A percentile compares a stretch with the other conserved stretches of the same genome.
Evolutionary conservation across 2,797 vertebrate species (phyloP).

Genomic region (Anableps anableps): DNA sequence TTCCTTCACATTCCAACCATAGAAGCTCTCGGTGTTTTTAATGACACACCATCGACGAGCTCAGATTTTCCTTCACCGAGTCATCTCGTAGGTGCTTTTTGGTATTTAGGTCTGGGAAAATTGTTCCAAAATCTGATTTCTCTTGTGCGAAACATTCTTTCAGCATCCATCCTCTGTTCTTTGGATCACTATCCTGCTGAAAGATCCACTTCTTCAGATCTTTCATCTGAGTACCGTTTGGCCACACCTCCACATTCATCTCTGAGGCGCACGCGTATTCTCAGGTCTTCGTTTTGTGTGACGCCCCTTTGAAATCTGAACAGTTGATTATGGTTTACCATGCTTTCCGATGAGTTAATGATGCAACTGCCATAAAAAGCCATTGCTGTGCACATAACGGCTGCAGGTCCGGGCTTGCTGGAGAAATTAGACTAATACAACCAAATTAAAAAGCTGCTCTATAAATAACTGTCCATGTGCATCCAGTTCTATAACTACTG

Average conservation of each 20-base stretch:
- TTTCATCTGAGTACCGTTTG: background rate
- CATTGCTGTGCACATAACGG: constrained; percentile 3
- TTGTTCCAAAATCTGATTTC: background rate
- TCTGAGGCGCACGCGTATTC: background rate
- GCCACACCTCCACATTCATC: background rate
- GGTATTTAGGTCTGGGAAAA: constrained; percentile 7
- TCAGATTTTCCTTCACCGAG: background rate
- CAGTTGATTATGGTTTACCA: constrained; percentile 23
- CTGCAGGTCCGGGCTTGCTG: constrained; percentile 15
- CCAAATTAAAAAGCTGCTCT: background rate
- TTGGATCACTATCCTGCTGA: constrained; percentile 16
- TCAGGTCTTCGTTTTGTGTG: background rate
- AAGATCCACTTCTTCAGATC: constrained; percentile 10
- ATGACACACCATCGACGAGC: background rate
- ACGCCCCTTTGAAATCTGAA: constrained; percentile 6
- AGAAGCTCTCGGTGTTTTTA: background rate
- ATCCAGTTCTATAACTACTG: background rate
- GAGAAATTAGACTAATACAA: background rate
- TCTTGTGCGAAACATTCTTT: constrained; percentile 14
- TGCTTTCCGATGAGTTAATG: constrained; percentile 32
- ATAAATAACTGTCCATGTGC: background rate
- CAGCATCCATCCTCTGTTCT: background rate
- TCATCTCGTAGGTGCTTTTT: background rate
- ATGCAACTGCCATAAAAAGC: constrained; percentile 43
- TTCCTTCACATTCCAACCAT: background rate